Base-by-base conservation (phyloP, 2,797 vertebrate genomes). In the Pampus argenteus region DNA sequence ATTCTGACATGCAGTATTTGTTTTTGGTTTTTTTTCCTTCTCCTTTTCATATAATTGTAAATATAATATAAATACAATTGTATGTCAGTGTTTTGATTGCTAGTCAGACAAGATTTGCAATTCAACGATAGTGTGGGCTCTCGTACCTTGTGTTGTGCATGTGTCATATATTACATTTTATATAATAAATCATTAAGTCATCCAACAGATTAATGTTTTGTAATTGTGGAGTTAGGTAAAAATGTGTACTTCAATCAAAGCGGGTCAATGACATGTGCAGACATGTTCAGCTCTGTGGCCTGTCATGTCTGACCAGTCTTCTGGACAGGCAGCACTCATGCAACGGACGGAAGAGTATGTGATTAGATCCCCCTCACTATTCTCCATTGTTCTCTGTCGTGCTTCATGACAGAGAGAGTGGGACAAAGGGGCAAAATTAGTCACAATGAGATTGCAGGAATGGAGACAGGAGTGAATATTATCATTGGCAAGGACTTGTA, bases 381-480 rank as follows among this genome's bases (percentile, higher is more conserved):
- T 86, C 67, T 79, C 55, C 22, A 90, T 89, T 90, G 89, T 91
- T 87, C 74, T 82, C n/a, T 58, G 49, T 51, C 26, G 61, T 68
- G 61, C 66, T 83, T 58, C 67, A 70, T 81, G 77, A 88, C 51
- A 70, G 72, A 82, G 72, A 82, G 29, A 82, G 74, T 34, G 64
- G 48, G 83, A 85, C 80, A 85, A 81, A 74, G 36, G 47, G 73
- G 80, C 82, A 66, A 59, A 85, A 87, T 88, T 90, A 87, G 86
- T 76, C 49, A 2, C 49, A 14, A 34, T 36, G 5, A n/a, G 7
- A 71, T 57, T 54, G 23, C 54, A 54, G 52, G 47, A 63, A 23
- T 49, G 14, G 36, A 65, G 23, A 80, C 42, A 9, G 3, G 56
- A 67, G 38, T 10, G 28, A 64, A 50, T 66, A 50, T 82, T 66